These are phyloP conservation scores for Syrrhaptes paradoxus DNA, from an alignment of 2,113 vertebrate genomes.

Conservation along the genomic window DNA sequence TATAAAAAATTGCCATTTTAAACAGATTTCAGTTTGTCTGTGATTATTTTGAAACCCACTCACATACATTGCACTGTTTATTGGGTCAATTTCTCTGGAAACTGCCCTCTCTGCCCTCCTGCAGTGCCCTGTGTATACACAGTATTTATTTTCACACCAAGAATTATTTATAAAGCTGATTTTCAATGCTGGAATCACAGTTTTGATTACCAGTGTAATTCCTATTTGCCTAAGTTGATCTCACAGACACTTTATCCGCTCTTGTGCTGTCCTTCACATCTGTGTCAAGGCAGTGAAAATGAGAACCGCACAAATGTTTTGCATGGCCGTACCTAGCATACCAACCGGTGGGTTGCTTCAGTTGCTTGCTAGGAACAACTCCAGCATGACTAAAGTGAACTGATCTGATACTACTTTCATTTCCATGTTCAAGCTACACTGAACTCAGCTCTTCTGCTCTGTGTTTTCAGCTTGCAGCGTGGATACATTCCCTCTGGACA, in stretches of 20 bases:
- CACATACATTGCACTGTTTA: neutral
- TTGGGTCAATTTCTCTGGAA: neutral
- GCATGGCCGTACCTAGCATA: neutral
- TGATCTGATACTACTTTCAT: rapidly evolving
- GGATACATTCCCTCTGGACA: neutral
- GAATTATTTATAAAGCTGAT: neutral
- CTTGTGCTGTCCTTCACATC: neutral
- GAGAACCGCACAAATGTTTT: neutral
- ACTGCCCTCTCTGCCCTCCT: neutral
- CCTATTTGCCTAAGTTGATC: neutral
- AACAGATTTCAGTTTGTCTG: neutral
- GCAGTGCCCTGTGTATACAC: neutral
- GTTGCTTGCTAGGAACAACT: neutral
- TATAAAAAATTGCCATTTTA: neutral
- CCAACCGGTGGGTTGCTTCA: neutral
- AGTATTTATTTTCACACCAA: neutral
- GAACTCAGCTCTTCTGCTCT: neutral
- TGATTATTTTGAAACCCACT: neutral
- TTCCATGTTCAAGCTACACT: neutral
- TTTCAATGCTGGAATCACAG: neutral
- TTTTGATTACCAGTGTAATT: neutral
- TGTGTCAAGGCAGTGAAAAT: neutral
- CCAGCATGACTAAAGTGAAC: neutral
- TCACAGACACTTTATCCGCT: neutral
- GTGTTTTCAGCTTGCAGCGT: neutral